Percentiles rank a stretch among this genome's conserved stretches.
phyloP scores from a whole-genome alignment of 2,888 invertebrate species.

The Synergus umbraculus region DNA sequence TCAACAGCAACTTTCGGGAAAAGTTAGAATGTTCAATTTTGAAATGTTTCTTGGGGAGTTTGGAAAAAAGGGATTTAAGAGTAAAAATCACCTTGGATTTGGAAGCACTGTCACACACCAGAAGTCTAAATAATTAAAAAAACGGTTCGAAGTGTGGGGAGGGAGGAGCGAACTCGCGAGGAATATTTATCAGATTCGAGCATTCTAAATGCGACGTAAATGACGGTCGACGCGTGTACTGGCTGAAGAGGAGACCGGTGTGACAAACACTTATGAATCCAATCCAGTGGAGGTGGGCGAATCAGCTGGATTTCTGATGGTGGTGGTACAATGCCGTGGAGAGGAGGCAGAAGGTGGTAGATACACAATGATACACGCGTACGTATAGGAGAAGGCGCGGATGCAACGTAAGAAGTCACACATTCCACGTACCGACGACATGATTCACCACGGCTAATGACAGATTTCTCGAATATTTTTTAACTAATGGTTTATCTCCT shows the following conservation, averaged over 20 bases:
- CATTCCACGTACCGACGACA: constrained; percentile 26
- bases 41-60: no score
- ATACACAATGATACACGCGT: neutral
- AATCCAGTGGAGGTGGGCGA: constrained; percentile 52
- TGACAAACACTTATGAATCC: constrained; percentile 59
- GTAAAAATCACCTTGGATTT: constrained; percentile 6
- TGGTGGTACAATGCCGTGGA: constrained; percentile 44
- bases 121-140: neutral
- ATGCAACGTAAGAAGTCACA: constrained; percentile 33
- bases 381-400: constrained; percentile 10
- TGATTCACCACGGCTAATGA: constrained; percentile 22
- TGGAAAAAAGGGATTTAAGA: no score
- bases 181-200: neutral
- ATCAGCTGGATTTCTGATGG: constrained; percentile 54
- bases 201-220: constrained; percentile 44
- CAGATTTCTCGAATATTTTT: neutral
- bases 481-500: neutral
- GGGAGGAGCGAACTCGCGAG: neutral
- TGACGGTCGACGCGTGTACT: constrained; percentile 53
- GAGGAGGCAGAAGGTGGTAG: neutral
- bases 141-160: neutral
- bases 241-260: constrained; percentile 53
- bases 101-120: neutral
- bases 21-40: no score
- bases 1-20: neutral